A percentile compares a stretch with the other conserved stretches of the same genome.
These are phyloP conservation scores for Nesidiocoris tenuis DNA, from an alignment of 2,888 invertebrate genomes.

Conservation along the genomic window DNA sequence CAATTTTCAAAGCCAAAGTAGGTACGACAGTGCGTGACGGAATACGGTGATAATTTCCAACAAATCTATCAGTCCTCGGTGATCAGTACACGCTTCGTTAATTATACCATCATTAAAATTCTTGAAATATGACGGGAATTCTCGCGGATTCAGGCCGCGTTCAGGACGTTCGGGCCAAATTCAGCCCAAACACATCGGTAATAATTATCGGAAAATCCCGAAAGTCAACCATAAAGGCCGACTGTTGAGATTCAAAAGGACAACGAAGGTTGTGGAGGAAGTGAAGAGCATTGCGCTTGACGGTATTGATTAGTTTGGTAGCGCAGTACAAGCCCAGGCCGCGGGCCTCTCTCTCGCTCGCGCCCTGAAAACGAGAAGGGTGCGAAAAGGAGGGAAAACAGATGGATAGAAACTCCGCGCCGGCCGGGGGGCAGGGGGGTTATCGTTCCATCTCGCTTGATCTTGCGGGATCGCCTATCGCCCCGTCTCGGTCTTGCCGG, in stretches of 20 bases:
- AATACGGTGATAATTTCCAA: too few species aligned
- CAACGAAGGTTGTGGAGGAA: slow-evolving; percentile 33
- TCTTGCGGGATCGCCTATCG: slow-evolving; percentile 8
- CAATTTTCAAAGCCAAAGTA: too few species aligned
- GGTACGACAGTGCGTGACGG: too few species aligned
- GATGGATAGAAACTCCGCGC: background rate
- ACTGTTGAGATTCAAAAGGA: slow-evolving; percentile 28
- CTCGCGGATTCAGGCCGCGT: too few species aligned
- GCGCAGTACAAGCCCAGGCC: slow-evolving; percentile 23
- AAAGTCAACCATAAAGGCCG: too few species aligned
- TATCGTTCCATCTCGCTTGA: slow-evolving; percentile 14
- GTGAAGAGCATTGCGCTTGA: slow-evolving; percentile 43
- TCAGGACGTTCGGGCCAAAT: too few species aligned
- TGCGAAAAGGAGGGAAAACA: slow-evolving; percentile 3
- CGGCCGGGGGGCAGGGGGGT: background rate
- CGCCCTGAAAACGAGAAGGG: slow-evolving; percentile 7
- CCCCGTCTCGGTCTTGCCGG: background rate
- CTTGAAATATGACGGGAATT: too few species aligned
- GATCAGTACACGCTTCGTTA: too few species aligned
- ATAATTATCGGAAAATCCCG: too few species aligned
- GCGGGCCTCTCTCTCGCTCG: slow-evolving; percentile 20
- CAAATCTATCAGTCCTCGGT: too few species aligned
- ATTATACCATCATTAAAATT: too few species aligned
- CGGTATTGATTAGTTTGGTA: slow-evolving; percentile 43
- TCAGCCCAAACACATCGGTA: too few species aligned